A percentile compares a stretch with the other conserved stretches of the same genome.
These are phyloP conservation scores for Meiosimyza decipiens DNA, from an alignment of 2,888 invertebrate genomes.

Conservation along the genomic window DNA sequence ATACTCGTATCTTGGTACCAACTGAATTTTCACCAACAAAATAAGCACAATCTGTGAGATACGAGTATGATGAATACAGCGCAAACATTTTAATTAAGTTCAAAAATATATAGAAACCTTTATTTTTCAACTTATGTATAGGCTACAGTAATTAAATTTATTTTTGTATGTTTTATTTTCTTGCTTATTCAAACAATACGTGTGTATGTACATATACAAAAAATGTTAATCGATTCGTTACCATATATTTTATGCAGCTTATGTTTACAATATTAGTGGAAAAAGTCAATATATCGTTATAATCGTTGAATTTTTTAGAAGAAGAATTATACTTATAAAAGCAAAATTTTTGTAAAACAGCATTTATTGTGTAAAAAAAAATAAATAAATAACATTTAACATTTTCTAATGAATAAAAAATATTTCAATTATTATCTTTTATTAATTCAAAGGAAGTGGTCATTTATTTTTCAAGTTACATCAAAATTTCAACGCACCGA, in stretches of 20 bases:
- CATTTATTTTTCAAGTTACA: too few species aligned
- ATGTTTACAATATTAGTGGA: background rate
- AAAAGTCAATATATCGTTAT: background rate
- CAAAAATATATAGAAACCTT: background rate
- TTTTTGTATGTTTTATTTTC: background rate
- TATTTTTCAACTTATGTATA: slow-evolving; percentile 1
- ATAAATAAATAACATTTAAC: background rate
- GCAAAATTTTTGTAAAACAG: slow-evolving; percentile 24
- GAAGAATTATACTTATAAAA: background rate
- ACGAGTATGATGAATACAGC: background rate
- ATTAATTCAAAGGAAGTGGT: too few species aligned
- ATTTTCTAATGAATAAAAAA: background rate
- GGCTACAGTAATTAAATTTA: background rate
- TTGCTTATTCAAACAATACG: background rate
- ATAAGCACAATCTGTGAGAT: slow-evolving; percentile 66
- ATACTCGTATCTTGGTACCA: slow-evolving; percentile 92
- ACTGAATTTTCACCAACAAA: slow-evolving; percentile 96
- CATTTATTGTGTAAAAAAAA: slow-evolving; percentile 29
- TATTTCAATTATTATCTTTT: background rate
- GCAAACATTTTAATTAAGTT: background rate
- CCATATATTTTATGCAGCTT: background rate
- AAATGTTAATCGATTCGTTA: too few species aligned
- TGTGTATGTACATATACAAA: too few species aligned
- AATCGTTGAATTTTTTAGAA: slow-evolving; percentile 12
- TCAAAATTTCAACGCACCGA: too few species aligned